Evolutionary conservation across 2,113 vertebrate genomes (phyloP).

Genomic region (Syngnathoides biaculeatus): DNA sequence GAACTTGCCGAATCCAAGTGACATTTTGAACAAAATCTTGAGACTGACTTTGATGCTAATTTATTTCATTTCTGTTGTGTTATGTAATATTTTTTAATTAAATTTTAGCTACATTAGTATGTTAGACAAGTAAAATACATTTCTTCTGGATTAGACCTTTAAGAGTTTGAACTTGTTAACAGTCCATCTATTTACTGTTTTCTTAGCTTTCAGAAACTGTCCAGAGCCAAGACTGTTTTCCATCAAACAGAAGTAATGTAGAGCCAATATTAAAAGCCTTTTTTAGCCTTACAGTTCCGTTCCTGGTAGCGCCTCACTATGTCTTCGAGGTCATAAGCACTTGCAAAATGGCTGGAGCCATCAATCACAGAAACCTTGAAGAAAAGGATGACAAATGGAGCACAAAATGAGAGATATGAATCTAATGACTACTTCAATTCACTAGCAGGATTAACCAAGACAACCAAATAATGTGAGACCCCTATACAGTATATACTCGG

Average conservation of each 20-base stretch:
- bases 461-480: not conserved
- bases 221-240: not conserved
- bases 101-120: no score
- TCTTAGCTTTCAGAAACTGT: not conserved
- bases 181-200: not conserved
- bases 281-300: conserved; percentile 80
- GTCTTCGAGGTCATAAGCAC: conserved; percentile 79
- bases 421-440: not conserved
- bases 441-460: no score
- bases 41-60: no score
- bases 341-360: conserved; percentile 84
- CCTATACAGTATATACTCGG: no score
- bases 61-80: no score
- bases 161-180: not conserved
- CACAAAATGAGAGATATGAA: not conserved
- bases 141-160: no score
- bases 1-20: no score
- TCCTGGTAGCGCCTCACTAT: conserved; percentile 82
- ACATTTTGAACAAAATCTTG: no score
- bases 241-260: not conserved
- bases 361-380: conserved; percentile 70
- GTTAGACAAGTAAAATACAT: no score
- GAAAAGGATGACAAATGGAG: not conserved
- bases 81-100: no score
- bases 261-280: conserved; percentile 3